These are phyloP conservation scores for Trissonchulus sp. DNA, from an alignment of 2,888 invertebrate species.

Conservation along the genomic window DNA sequence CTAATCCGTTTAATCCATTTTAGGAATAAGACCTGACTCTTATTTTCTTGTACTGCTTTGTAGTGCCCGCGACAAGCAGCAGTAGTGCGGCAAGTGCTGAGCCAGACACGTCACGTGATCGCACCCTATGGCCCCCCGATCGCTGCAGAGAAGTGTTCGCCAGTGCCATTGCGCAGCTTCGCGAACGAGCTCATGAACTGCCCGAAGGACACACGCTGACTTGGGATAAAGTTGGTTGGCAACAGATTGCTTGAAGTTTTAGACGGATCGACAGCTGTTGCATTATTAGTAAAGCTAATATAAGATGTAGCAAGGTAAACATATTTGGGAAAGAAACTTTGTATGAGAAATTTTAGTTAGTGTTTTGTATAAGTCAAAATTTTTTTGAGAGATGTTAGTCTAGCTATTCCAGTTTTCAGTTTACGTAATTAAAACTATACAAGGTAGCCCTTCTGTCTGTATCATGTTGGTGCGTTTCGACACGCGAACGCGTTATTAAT, in stretches of 20 bases:
- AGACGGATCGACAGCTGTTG: neutral
- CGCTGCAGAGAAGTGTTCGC: slow-evolving; percentile 65
- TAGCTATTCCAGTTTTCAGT: no score
- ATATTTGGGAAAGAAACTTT: no score
- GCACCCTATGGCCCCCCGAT: slow-evolving; percentile 69
- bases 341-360: no score
- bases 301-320: no score
- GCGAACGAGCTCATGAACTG: slow-evolving; percentile 53
- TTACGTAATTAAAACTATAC: no score
- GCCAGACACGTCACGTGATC: slow-evolving; percentile 64
- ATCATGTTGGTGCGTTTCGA: neutral
- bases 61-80: neutral
- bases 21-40: neutral
- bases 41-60: neutral
- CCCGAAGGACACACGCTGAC: slow-evolving; percentile 65
- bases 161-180: slow-evolving; percentile 41
- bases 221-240: slow-evolving; percentile 73
- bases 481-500: neutral
- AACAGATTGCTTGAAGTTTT: slow-evolving; percentile 19
- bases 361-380: no score
- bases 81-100: neutral
- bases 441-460: no score
- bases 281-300: no score
- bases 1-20: no score
- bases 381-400: no score